Evolutionary conservation across 2,113 vertebrate species (phyloP), one percentile per base, ranked within the genome.

Genomic region (Xiphorhynchus elegans): DNA sequence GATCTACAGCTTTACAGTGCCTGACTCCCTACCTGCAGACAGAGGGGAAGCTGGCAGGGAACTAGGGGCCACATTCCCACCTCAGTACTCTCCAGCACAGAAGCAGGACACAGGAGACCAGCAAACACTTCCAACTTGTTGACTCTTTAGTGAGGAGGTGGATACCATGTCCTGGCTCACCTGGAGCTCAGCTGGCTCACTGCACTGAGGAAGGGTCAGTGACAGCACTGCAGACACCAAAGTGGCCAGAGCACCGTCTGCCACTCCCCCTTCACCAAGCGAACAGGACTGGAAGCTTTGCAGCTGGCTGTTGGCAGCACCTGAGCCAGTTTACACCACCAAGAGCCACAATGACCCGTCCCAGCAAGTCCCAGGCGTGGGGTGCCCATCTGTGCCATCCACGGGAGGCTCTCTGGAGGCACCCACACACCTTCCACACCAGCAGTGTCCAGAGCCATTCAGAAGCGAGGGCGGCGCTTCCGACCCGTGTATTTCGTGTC

Each of bases 401-500:
- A 76, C 6, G 3, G 75, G 82, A 85, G 70, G 82, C 85, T 85
- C 1, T 0, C 74, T 49, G 58, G 29, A 63, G 55, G 60, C 37
- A 85, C 56, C 79, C 62, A 26, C 25, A 4, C 23, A 12, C 53
- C 76, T 35, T 56, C 42, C 28, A 13, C 0, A 3, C 18, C 86
- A 87, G 76, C 90, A 77, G 42, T 0, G 9, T 81, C 90, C 90
- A 63, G 52, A 86, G 77, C 11, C 4, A 6, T 9, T 98, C 92
- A 98, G 95, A 99, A 99, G 87, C 69, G 98, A 91, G 99, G 98
- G 95, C 97, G 99, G 68, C 99, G 98, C 87, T 99, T 98, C 31
- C 99, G 98, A 33, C 98, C 99, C 0, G 99, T 99, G 97, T 99
- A 99, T 89, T 98, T 99, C 0, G 99, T 99, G 95, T 99, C 99